Evolutionary conservation across 2,888 invertebrate genomes (phyloP), one percentile per base, ranked within the genome.

Genomic region (Idaea straminata): DNA sequence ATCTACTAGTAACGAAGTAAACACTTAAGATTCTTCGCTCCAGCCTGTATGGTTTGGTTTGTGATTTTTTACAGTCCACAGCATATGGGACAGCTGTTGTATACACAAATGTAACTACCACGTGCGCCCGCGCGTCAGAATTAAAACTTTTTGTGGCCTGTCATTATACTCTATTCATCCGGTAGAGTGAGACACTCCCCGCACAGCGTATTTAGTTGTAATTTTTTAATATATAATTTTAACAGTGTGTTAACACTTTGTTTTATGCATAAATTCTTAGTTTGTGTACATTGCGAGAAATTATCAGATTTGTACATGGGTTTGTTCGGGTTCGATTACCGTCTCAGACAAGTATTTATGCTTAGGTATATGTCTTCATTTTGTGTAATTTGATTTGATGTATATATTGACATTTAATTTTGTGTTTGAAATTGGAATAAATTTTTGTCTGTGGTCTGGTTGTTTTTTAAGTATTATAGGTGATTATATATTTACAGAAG

Each of bases 111-210:
- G 59, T 35, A 34, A 59, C 62, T 38, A 64, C 68, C 66, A 67
- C 68, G 68, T 68, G 68, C 69, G 67, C 68, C 59, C 61, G 66
- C 69, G 67, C 68, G 59, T 64, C 62, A n/a, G 62, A 62, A 63
- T 66, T 62, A 64, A 62, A 69, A 35, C 62, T 69, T 69, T 71
- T 67, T 68, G 63, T 69, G 60, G n/a, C 62, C 57, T 64, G 60
- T 62, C 60, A 67, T 69, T 67, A 69, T 68, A 64, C 64, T 66
- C 66, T 66, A 66, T 69, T 69, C 68, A 69, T 63, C 65, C 62
- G 59, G 60, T 59, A 62, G 47, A 35, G 60, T 15, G 13, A 34
- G 34, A 60, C 60, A 60, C 60, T 15, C 25, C 15, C 15, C 15
- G 59, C 13, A 15, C 59, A 0, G 7, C 6, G 25, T 59, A 59